Evolutionary conservation across 2,113 vertebrate species (phyloP).

Genomic region (Albula goreensis): DNA sequence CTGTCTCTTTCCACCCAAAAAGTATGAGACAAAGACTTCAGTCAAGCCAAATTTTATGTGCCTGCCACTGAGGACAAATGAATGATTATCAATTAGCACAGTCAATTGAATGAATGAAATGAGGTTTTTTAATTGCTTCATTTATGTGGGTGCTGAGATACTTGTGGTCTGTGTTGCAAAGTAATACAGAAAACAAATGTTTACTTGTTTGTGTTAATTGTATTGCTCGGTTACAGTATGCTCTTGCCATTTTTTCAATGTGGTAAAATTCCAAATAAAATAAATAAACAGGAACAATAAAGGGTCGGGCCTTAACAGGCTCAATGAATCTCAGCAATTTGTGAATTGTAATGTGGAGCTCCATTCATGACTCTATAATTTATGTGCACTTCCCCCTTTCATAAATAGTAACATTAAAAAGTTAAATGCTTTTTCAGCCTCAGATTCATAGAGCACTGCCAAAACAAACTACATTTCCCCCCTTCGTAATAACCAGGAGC

Average conservation of each 20-base stretch:
- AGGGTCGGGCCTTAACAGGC: not conserved
- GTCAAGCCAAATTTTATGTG: not conserved
- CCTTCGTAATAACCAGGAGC: conserved; percentile 12
- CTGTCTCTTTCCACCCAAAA: not conserved
- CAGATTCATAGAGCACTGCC: conserved; percentile 18
- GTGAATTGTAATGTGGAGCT: conserved; percentile 20
- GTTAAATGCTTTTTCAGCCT: conserved; percentile 15
- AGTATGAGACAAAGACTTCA: not conserved
- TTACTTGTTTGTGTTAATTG: not conserved
- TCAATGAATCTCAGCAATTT: not conserved
- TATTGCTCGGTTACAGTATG: not conserved
- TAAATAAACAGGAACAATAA: not conserved
- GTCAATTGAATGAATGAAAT: not conserved
- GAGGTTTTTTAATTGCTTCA: not conserved
- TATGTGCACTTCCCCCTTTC: conserved; percentile 26
- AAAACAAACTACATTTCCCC: conserved; percentile 20
- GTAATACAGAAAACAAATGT: conserved; percentile 5
- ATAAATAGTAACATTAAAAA: conserved; percentile 30
- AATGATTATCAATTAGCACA: not conserved
- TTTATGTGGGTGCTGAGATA: not conserved
- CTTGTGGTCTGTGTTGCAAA: not conserved
- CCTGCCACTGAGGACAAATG: not conserved
- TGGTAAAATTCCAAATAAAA: not conserved
- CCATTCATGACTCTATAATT: conserved; percentile 14
- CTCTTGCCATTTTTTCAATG: not conserved